Conservation (phyloP, 2,888 invertebrate species). For the Nemotelus pantherinus region DNA sequence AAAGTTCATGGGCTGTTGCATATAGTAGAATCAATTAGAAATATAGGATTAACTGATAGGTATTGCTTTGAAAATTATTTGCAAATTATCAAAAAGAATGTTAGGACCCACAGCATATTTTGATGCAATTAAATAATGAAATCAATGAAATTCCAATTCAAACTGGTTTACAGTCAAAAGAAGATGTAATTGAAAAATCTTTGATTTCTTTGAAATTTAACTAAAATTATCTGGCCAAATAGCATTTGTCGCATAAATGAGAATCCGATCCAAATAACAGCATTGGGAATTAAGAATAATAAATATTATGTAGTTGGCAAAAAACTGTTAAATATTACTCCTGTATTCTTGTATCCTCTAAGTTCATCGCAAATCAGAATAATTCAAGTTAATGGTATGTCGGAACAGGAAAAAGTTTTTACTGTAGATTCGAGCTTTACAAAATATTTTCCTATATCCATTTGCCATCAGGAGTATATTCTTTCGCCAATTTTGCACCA, state of each 20-base stretch:
- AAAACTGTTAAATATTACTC: slow-evolving; percentile 9
- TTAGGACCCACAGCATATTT: slow-evolving; percentile 40
- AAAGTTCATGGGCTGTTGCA: slow-evolving; percentile 50
- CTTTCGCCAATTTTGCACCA: slow-evolving; percentile 12
- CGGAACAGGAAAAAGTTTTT: slow-evolving; percentile 14
- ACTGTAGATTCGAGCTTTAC: not conserved
- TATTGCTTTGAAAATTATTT: slow-evolving; percentile 50
- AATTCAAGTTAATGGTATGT: slow-evolving; percentile 18
- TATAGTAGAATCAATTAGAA: slow-evolving; percentile 39
- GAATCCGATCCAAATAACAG: slow-evolving; percentile 18
- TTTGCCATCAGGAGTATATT: not conserved
- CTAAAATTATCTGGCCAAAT: slow-evolving; percentile 16
- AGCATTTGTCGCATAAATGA: slow-evolving; percentile 13
- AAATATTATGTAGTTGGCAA: slow-evolving; percentile 25
- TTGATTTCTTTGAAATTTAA: slow-evolving; percentile 1
- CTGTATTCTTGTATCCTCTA: slow-evolving; percentile 7
- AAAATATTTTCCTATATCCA: slow-evolving; percentile 19
- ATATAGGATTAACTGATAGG: slow-evolving; percentile 40
- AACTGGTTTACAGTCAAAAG: not conserved
- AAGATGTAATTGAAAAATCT: slow-evolving; percentile 15
- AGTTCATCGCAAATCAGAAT: slow-evolving; percentile 8
- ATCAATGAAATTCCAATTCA: slow-evolving; percentile 13
- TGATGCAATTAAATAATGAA: not conserved
- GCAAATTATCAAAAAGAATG: slow-evolving; percentile 41
- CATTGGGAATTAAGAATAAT: not conserved